Evolutionary conservation across 2,113 vertebrate genomes (phyloP).

Genomic region (Rhabdornis inornatus): DNA sequence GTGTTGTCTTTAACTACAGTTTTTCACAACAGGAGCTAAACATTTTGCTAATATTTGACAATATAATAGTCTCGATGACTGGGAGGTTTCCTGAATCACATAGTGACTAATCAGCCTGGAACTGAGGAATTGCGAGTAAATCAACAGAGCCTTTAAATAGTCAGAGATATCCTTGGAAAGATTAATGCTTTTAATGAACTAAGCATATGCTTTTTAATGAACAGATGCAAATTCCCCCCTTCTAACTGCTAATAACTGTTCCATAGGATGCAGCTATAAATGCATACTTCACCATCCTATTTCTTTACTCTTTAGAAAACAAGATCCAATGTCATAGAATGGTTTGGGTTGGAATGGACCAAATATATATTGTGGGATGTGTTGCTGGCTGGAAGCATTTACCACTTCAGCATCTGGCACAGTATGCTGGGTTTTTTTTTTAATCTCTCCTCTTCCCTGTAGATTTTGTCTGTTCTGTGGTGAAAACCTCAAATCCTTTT

Average conservation of each 20-base stretch:
- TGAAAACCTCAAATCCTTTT: neutral
- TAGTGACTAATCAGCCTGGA: constrained; percentile 4
- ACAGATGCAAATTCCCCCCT: neutral
- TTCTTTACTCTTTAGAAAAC: neutral
- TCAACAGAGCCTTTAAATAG: constrained; percentile 23
- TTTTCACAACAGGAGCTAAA: neutral
- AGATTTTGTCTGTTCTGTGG: neutral
- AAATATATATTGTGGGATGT: neutral
- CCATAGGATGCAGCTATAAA: neutral
- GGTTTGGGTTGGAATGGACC: neutral
- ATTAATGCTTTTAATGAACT: constrained; percentile 26
- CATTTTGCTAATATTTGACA: neutral
- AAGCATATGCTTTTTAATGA: constrained; percentile 31
- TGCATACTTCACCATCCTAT: neutral
- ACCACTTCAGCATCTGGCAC: neutral
- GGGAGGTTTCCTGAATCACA: neutral
- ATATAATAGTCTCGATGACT: neutral
- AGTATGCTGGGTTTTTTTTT: neutral
- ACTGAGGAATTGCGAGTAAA: neutral
- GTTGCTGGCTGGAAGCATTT: neutral
- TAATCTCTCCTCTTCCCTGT: neutral
- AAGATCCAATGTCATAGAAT: rapidly evolving
- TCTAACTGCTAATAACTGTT: neutral
- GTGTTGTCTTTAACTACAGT: neutral
- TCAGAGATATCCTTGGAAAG: neutral